Percentiles rank a stretch among this genome's conserved stretches.
Evolutionary conservation across 1,140 invertebrate genomes (phyloP).

Genomic region (Zaprionus nigranus): DNA sequence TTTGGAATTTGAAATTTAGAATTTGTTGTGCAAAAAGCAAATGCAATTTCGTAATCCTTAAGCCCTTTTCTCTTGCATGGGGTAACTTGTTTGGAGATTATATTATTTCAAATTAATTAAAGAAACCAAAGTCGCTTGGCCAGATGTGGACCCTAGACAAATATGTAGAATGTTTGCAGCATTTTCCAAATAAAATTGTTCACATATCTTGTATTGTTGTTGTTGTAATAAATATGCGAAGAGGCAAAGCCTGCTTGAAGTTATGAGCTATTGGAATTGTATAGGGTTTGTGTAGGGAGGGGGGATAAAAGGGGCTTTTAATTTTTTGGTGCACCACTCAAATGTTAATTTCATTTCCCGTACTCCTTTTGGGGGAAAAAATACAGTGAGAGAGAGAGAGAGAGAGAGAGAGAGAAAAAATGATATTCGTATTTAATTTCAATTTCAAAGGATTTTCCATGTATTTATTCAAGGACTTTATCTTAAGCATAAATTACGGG

Average conservation of each 20-base stretch:
- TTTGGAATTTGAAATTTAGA: neutral
- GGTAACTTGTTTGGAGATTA: neutral
- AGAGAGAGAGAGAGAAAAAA: conserved; percentile 52
- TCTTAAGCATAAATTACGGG: conserved; percentile 84
- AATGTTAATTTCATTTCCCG: conserved; percentile 82
- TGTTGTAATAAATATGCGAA: conserved; percentile 67
- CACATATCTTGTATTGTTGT: conserved; percentile 55
- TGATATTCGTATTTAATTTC: conserved; percentile 84
- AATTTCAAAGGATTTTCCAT: conserved; percentile 84
- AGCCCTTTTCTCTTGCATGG: conserved; percentile 5
- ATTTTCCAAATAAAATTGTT: conserved; percentile 57
- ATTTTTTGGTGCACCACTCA: conserved; percentile 76
- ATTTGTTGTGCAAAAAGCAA: neutral
- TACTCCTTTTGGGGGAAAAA: conserved; percentile 66
- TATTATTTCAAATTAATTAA: conserved; percentile 9
- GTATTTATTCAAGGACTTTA: conserved; percentile 84
- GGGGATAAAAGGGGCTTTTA: conserved; percentile 51
- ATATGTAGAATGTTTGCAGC: conserved; percentile 45
- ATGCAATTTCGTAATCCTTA: neutral
- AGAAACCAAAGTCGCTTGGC: neutral
- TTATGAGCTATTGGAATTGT: conserved; percentile 13
- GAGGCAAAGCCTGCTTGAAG: conserved; percentile 4
- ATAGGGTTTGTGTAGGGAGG: conserved; percentile 14
- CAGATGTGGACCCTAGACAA: neutral
- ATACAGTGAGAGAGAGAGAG: conserved; percentile 39